Conservation (phyloP, 2,888 invertebrate genomes). For the Thumatha senex region DNA sequence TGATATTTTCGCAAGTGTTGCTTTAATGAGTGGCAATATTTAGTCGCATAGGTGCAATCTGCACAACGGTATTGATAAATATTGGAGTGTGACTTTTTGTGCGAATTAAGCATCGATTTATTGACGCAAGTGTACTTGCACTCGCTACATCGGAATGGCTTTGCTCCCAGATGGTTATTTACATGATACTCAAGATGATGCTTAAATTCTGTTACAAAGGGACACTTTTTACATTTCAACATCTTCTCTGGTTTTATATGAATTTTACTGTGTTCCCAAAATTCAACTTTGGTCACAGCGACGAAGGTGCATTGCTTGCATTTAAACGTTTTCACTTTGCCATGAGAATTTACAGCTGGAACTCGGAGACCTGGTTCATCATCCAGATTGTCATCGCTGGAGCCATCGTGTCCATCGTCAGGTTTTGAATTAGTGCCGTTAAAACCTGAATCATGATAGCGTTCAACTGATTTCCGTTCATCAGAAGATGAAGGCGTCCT, state of each 20-base stretch:
- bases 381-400: slow-evolving; percentile 77
- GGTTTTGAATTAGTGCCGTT: slow-evolving; percentile 64
- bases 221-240: slow-evolving; percentile 95
- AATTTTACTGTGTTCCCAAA: slow-evolving; percentile 95
- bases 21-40: slow-evolving; percentile 98
- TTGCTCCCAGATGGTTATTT: slow-evolving; percentile 96
- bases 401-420: slow-evolving; percentile 76
- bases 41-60: slow-evolving; percentile 97
- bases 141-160: slow-evolving; percentile 96
- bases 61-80: slow-evolving; percentile 96
- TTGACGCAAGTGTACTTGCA: slow-evolving; percentile 97
- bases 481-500: slow-evolving; percentile 64
- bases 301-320: slow-evolving; percentile 96
- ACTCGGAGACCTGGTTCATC: slow-evolving; percentile 84
- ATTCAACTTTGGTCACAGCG: slow-evolving; percentile 94
- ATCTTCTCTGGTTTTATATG: slow-evolving; percentile 98
- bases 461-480: slow-evolving; percentile 64
- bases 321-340: slow-evolving; percentile 93
- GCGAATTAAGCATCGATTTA: slow-evolving; percentile 99
- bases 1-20: slow-evolving; percentile 95
- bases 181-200: slow-evolving; percentile 99
- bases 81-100: slow-evolving; percentile 97
- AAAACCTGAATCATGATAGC: slow-evolving; percentile 79
- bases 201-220: slow-evolving; percentile 99
- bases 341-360: slow-evolving; percentile 89